phyloP scores from a whole-genome alignment of 2,113 vertebrate species.

The Microtus ochrogaster region DNA sequence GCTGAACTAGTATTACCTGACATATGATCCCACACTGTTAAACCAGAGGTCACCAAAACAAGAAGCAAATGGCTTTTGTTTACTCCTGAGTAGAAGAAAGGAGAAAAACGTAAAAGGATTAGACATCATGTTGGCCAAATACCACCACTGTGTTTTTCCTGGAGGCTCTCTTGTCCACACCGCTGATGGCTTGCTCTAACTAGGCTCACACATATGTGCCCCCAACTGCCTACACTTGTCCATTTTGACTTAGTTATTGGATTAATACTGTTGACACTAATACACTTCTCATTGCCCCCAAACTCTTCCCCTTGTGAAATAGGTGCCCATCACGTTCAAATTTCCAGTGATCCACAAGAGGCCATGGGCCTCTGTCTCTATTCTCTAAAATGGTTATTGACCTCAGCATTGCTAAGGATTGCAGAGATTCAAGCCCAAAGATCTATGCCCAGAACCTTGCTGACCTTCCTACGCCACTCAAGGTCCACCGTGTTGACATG shows the following conservation, averaged over 20 bases:
- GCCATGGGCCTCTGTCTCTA: background rate
- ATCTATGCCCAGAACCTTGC: background rate
- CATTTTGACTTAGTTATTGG: background rate
- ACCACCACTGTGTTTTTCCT: background rate
- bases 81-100: conserved; percentile 13
- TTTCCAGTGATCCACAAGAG: background rate
- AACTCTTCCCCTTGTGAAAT: background rate
- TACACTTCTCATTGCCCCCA: background rate
- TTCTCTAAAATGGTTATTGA: background rate
- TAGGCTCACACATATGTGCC: background rate
- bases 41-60: background rate
- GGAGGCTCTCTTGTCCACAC: background rate
- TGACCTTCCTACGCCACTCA: background rate
- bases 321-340: fast-evolving
- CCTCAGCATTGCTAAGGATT: background rate
- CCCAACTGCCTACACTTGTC: background rate
- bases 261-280: background rate
- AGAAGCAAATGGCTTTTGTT: conserved; percentile 28
- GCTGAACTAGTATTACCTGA: background rate
- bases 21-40: background rate
- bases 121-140: background rate
- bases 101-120: conserved; percentile 47
- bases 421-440: background rate
- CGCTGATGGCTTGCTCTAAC: background rate
- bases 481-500: background rate